A percentile compares a stretch with the other conserved stretches of the same genome.
These are phyloP conservation scores for Brienomyrus brachyistius DNA, from an alignment of 2,113 vertebrate species.

Conservation along the genomic window DNA sequence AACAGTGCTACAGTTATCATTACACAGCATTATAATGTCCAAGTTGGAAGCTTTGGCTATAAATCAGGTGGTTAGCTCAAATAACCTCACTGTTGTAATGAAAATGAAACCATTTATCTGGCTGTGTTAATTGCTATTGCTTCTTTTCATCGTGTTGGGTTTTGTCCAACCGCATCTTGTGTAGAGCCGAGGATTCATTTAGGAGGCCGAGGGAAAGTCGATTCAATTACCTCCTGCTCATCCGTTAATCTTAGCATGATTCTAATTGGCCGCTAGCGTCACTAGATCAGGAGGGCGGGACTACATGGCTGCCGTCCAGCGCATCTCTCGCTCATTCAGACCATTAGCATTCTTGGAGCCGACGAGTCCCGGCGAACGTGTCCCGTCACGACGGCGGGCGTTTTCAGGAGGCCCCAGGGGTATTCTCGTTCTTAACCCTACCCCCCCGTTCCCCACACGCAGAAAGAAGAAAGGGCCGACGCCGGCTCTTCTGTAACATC, in stretches of 20 bases:
- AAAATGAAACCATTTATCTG: background rate
- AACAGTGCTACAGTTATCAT: background rate
- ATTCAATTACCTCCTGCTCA: background rate
- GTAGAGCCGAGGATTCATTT: background rate
- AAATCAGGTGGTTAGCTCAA: background rate
- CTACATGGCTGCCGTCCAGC: background rate
- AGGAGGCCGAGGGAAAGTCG: background rate
- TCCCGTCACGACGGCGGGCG: background rate
- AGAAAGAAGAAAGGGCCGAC: conserved; percentile 80
- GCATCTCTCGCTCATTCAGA: background rate
- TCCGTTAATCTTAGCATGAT: background rate
- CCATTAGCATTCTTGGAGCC: background rate
- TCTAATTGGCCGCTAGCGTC: background rate
- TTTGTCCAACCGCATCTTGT: background rate
- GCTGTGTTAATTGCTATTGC: background rate
- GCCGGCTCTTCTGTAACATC: conserved; percentile 80
- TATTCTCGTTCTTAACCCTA: background rate
- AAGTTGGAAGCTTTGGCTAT: background rate
- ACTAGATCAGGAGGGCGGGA: background rate
- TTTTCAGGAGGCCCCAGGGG: background rate
- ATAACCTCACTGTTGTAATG: background rate
- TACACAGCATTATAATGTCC: background rate
- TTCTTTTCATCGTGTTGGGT: background rate
- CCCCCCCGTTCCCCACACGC: conserved; percentile 17
- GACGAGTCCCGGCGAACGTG: background rate